A percentile compares a stretch with the other conserved stretches of the same genome.
Conservation (phyloP, 2,888 invertebrate genomes). For the Amblyteles armatorius region DNA sequence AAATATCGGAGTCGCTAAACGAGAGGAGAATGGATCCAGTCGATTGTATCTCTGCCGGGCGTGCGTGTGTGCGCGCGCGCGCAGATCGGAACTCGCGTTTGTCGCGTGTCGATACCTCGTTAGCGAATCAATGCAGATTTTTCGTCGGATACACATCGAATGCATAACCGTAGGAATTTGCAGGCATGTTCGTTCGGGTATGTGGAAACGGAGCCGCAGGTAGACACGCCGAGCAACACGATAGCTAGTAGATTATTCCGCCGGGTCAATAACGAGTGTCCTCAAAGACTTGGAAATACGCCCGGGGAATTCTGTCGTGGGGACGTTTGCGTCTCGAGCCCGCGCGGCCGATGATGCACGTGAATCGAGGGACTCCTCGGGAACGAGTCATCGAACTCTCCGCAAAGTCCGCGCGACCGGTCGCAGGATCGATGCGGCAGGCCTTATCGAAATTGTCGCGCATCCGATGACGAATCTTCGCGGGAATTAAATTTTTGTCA, state of each 20-base stretch:
- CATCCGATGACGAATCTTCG: too few species aligned
- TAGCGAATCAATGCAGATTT: slow-evolving; percentile 35
- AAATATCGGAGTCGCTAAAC: slow-evolving; percentile 21
- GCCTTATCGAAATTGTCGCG: too few species aligned
- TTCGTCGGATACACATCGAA: slow-evolving; percentile 24
- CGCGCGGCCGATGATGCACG: slow-evolving; percentile 27
- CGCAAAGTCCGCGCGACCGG: background rate
- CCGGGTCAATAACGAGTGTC: slow-evolving; percentile 39
- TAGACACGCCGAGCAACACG: background rate
- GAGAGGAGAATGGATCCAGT: slow-evolving; percentile 25
- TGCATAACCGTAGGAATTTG: slow-evolving; percentile 16
- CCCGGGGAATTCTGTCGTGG: slow-evolving; percentile 56
- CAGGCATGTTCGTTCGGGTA: background rate
- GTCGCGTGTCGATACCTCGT: slow-evolving; percentile 54
- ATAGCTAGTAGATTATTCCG: slow-evolving; percentile 31
- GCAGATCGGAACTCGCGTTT: slow-evolving; percentile 37
- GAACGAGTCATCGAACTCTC: slow-evolving; percentile 60
- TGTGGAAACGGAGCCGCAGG: background rate
- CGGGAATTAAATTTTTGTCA: too few species aligned
- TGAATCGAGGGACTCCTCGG: slow-evolving; percentile 42
- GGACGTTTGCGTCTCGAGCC: slow-evolving; percentile 30
- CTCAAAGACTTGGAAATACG: slow-evolving; percentile 64
- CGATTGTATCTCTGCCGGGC: slow-evolving; percentile 14
- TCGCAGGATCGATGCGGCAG: background rate
- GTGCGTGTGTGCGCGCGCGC: background rate